phyloP scores from a whole-genome alignment of 2,113 vertebrate genomes.

The Nothoprocta pentlandii region DNA sequence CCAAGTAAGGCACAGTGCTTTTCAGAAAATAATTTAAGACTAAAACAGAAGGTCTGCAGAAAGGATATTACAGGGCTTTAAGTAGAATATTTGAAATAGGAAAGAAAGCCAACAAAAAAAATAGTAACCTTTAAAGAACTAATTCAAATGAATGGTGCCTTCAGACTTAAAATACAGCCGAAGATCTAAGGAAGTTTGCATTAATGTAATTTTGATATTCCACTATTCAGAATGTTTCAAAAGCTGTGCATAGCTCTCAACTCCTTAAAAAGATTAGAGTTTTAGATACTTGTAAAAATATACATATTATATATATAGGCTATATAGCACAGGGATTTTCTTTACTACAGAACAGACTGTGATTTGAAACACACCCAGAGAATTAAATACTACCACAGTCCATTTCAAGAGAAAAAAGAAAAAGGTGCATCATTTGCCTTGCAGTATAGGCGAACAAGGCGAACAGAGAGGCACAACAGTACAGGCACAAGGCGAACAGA shows the following conservation, averaged over 20 bases:
- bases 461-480: neutral
- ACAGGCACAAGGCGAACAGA: neutral
- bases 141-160: neutral
- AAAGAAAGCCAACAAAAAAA: neutral
- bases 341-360: neutral
- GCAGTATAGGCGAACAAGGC: neutral
- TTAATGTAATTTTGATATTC: neutral
- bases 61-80: neutral
- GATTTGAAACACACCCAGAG: neutral
- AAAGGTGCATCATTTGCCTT: neutral
- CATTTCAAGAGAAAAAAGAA: neutral
- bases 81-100: neutral
- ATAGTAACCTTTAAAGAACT: neutral
- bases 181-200: neutral
- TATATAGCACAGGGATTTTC: neutral
- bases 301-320: too few relatives aligned
- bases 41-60: neutral
- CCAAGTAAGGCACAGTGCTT: neutral
- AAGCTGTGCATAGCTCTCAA: neutral
- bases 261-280: fast-evolving
- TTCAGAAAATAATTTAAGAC: neutral
- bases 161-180: neutral
- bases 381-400: constrained; percentile 33
- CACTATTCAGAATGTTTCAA: neutral
- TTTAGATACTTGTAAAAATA: neutral